phyloP scores from a whole-genome alignment of 2,888 invertebrate species.

The Megalurothrips usitatus region DNA sequence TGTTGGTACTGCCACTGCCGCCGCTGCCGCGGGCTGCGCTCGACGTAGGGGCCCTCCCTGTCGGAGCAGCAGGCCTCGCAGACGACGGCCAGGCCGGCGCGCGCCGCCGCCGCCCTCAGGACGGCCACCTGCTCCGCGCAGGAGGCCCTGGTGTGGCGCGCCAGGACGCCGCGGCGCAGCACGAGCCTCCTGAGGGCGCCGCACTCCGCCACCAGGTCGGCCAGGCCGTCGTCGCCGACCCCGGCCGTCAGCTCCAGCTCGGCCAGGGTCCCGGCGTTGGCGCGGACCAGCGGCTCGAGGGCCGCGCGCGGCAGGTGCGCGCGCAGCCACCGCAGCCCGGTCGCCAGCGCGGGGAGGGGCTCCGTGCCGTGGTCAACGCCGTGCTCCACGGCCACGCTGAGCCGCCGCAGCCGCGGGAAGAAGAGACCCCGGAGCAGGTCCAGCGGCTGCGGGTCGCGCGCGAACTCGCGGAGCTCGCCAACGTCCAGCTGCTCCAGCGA shows the following conservation, averaged over 20 bases:
- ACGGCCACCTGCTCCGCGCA: not conserved
- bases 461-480: not conserved
- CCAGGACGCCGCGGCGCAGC: not conserved
- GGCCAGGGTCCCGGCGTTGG: not conserved
- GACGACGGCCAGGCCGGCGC: not conserved
- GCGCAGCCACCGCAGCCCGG: not conserved
- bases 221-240: not conserved
- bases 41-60: not conserved
- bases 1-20: too few relatives aligned
- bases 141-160: not conserved
- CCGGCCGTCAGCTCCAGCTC: not conserved
- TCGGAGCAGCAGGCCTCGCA: too few relatives aligned
- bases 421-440: not conserved
- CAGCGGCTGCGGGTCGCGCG: not conserved
- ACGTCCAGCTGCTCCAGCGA: not conserved
- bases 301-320: not conserved
- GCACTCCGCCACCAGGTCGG: not conserved
- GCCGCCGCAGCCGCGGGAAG: not conserved
- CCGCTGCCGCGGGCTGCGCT: not conserved
- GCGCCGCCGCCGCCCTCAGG: not conserved
- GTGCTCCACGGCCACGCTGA: not conserved
- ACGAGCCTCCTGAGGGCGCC: not conserved
- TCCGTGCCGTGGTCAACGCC: not conserved
- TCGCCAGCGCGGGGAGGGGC: not conserved
- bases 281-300: not conserved